Base-by-base conservation (phyloP, 2,797 vertebrate genomes). In the Rhinichthys osculus region DNA sequence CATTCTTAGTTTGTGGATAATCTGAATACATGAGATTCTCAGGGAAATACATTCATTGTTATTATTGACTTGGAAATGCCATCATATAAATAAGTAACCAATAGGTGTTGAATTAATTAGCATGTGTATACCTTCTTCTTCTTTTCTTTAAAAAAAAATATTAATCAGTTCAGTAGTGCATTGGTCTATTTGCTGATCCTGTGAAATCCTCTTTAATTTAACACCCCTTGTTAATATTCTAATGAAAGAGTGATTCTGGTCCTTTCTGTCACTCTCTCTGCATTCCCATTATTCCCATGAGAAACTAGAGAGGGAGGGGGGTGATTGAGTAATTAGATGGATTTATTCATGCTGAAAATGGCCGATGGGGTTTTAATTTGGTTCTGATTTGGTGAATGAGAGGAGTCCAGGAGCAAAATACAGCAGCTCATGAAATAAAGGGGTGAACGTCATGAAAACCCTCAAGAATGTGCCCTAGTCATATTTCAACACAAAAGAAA, bases 331-430 rank as follows among this genome's bases (percentile, higher is more conserved):
- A 84, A 87, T 87, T 86, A 81, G 71, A 76, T 67, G 80, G 86
- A 83, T 78, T 82, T 86, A n/a, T 85, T 47, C n/a, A 57, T 52
- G 38, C 57, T 85, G 54, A 79, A 74, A 78, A 87, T 76, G 81
- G 35, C 52, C 69, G 67, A 86, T 85, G 78, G 72, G n/a, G 50
- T 62, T 85, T 87, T 89, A 81, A 91, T 90, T 88, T 84, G 71
- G 62, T 79, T 83, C 59, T 21, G 42, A 52, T 84, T 86, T 86
- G 73, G 54, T 76, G 72, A 84, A 86, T 74, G 78, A 84, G 16
- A 30, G 30, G 10, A 62, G 21, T 47, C 70, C 17, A 47, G 7
- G 8, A 70, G 62, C 50, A 66, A 30, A 42, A 66, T 85, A 35
- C 42, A 67, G 62, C 59, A 62, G 27, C 38, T 80, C 23, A 7